A percentile compares a stretch with the other conserved stretches of the same genome.
Conservation (phyloP, 2,888 invertebrate genomes). For the Tryphoninae sp. region DNA sequence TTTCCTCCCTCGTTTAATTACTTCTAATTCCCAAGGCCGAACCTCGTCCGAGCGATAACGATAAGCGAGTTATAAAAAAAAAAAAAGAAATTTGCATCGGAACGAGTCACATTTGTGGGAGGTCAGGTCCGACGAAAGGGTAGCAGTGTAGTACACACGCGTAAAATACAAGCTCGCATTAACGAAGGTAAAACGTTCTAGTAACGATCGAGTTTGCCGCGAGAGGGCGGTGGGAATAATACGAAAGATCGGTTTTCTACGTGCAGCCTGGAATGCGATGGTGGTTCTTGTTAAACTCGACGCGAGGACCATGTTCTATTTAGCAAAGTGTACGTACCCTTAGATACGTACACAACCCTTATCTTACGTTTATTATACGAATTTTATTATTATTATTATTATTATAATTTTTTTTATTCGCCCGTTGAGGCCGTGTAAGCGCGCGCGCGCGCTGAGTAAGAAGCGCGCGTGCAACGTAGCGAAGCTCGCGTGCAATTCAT, state of each 20-base stretch:
- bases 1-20: no score
- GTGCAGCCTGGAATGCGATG: constrained; percentile 46
- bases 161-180: not conserved
- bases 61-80: not conserved
- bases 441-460: constrained; percentile 21
- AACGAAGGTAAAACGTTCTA: constrained; percentile 4
- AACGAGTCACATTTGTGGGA: not conserved
- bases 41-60: no score
- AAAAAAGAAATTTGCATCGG: constrained; percentile 7
- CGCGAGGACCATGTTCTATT: no score
- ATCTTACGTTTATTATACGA: not conserved
- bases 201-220: constrained; percentile 1
- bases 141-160: not conserved
- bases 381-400: not conserved
- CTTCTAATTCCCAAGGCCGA: no score
- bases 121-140: not conserved
- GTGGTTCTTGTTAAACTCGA: constrained; percentile 51
- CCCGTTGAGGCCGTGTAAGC: not conserved
- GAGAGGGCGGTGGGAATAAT: constrained; percentile 15
- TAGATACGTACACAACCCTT: not conserved
- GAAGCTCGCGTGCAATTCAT: constrained; percentile 59
- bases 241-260: constrained; percentile 40
- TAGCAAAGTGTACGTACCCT: not conserved
- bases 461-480: constrained; percentile 59
- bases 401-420: constrained; percentile 16